These are phyloP conservation scores for Myzus persicae DNA, from an alignment of 1,140 invertebrate genomes.

Conservation along the genomic window DNA sequence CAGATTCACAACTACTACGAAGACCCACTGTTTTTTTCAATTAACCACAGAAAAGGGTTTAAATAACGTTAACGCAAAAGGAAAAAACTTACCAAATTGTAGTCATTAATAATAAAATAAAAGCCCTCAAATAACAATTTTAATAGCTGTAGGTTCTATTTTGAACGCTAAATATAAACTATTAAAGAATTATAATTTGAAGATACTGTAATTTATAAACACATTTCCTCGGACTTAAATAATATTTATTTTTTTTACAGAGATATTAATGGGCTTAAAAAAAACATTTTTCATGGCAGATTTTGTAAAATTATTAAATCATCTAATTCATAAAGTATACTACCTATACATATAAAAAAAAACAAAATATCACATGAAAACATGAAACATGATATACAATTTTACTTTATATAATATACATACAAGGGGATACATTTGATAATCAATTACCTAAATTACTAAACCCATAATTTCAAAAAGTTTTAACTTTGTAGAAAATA, in stretches of 20 bases:
- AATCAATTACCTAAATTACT: background rate
- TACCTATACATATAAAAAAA: background rate
- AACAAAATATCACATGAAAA: background rate
- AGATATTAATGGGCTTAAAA: constrained; percentile 32
- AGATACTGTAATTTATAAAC: constrained; percentile 44
- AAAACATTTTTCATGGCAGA: constrained; percentile 2
- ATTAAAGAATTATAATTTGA: constrained; percentile 50
- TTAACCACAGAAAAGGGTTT: constrained; percentile 74
- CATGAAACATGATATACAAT: background rate
- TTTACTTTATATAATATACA: background rate
- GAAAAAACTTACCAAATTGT: constrained; percentile 72
- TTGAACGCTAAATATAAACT: constrained; percentile 51
- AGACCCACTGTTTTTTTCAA: constrained; percentile 63
- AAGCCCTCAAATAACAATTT: constrained; percentile 43
- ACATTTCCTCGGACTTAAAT: constrained; percentile 36
- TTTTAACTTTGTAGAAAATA: background rate
- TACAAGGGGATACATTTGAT: background rate
- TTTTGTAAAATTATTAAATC: constrained; percentile 16
- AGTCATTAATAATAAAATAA: constrained; percentile 55
- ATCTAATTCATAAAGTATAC: background rate
- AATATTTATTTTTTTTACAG: background rate
- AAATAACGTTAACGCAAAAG: constrained; percentile 77
- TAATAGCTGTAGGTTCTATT: constrained; percentile 44
- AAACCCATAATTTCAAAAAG: background rate
- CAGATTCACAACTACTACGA: constrained; percentile 47